Evolutionary conservation across 2,888 invertebrate species (phyloP).

Genomic region (Brenthis daphne): DNA sequence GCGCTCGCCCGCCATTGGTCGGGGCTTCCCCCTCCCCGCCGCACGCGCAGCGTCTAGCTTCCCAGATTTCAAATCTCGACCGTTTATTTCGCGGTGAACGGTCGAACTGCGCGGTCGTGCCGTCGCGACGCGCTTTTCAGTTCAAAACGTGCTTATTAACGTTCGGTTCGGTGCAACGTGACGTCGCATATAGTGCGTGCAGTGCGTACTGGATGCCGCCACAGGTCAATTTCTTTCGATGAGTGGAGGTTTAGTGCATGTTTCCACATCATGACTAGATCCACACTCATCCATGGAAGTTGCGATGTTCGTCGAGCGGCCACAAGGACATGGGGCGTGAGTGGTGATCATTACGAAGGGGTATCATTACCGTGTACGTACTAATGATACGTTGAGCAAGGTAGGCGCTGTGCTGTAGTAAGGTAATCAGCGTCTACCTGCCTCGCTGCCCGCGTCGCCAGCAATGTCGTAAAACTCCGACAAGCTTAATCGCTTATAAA

Average conservation of each 20-base stretch:
- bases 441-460: constrained; percentile 53
- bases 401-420: constrained; percentile 57
- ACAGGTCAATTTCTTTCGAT: constrained; percentile 84
- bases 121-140: constrained; percentile 56
- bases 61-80: constrained; percentile 82
- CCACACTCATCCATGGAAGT: constrained; percentile 90
- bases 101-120: constrained; percentile 62
- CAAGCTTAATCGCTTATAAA: constrained; percentile 60
- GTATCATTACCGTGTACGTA: constrained; percentile 66
- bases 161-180: constrained; percentile 74
- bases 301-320: constrained; percentile 73
- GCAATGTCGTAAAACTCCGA: constrained; percentile 70
- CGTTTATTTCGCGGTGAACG: constrained; percentile 79
- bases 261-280: constrained; percentile 87
- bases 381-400: constrained; percentile 76
- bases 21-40: constrained; percentile 54
- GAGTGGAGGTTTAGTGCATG: constrained; percentile 90
- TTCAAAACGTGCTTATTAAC: constrained; percentile 72
- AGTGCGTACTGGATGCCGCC: constrained; percentile 62
- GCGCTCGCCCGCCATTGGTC: constrained; percentile 65
- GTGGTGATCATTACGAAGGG: constrained; percentile 61
- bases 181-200: constrained; percentile 76
- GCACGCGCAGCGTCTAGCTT: constrained; percentile 78
- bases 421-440: constrained; percentile 68
- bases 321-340: constrained; percentile 52